Evolutionary conservation across 2,797 vertebrate genomes (phyloP).

Genomic region (Odontamblyopus lacepedii): DNA sequence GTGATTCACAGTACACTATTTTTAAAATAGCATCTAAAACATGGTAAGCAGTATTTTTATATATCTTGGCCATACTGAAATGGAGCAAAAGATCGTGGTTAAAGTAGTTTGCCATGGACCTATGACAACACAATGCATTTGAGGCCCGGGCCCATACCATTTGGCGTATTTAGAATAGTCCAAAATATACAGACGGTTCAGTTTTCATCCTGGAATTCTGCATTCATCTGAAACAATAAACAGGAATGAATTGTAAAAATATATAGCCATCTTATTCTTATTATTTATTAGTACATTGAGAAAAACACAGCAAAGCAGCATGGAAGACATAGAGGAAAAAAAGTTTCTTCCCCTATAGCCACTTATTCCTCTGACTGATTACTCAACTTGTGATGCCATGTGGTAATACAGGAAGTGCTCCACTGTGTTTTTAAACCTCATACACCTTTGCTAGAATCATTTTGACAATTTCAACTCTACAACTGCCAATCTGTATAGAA

Average conservation of each 20-base stretch:
- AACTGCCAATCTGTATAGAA: too few species aligned
- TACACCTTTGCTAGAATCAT: too few species aligned
- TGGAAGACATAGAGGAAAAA: too few species aligned
- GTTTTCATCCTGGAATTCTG: neutral
- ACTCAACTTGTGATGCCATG: too few species aligned
- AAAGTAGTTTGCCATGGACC: neutral
- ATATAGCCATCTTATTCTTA: too few species aligned
- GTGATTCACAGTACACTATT: neutral
- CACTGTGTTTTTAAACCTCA: too few species aligned
- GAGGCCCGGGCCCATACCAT: neutral
- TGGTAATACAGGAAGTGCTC: too few species aligned
- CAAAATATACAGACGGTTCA: neutral
- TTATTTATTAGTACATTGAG: too few species aligned
- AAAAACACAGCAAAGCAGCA: too few species aligned
- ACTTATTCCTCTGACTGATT: too few species aligned
- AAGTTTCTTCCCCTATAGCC: too few species aligned
- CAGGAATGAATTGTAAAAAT: neutral
- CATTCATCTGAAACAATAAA: neutral
- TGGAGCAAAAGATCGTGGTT: neutral
- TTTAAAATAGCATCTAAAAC: neutral
- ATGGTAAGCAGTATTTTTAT: neutral
- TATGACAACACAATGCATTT: neutral
- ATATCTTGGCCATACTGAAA: neutral
- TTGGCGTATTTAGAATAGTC: neutral
- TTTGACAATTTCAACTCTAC: too few species aligned